A percentile compares a stretch with the other conserved stretches of the same genome.
phyloP scores from a whole-genome alignment of 2,113 vertebrate species.

The Numenius arquata region DNA sequence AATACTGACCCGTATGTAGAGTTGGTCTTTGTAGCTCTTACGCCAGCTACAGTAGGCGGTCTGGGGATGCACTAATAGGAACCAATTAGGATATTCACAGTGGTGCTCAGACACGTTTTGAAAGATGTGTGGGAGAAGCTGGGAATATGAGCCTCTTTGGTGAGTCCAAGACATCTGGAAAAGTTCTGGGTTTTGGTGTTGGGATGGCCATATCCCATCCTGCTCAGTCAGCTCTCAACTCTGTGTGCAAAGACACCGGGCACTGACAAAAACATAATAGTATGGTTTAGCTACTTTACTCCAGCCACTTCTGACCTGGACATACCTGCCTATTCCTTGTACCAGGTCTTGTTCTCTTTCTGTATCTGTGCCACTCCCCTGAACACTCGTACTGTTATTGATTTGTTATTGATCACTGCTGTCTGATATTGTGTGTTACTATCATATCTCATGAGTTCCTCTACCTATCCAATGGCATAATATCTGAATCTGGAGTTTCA shows the following conservation, averaged over 20 bases:
- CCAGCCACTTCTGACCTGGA: background rate
- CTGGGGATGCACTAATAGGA: background rate
- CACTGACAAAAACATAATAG: background rate
- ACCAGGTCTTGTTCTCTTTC: background rate
- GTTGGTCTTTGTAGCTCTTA: background rate
- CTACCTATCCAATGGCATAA: background rate
- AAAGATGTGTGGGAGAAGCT: background rate
- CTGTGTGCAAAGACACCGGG: background rate
- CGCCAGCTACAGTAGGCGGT: background rate
- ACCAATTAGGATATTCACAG: background rate
- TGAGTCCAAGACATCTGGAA: background rate
- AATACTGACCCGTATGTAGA: background rate
- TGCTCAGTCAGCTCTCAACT: background rate
- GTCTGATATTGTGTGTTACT: background rate
- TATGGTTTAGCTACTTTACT: background rate
- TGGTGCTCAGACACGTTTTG: background rate
- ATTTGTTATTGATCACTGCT: background rate
- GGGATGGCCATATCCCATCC: background rate
- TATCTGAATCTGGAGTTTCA: background rate
- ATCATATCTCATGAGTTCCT: background rate
- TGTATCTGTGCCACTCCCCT: background rate
- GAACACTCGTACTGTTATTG: background rate
- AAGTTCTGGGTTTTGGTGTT: background rate
- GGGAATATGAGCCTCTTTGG: background rate
- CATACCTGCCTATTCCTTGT: background rate